Evolutionary conservation across 1,140 invertebrate species (phyloP).

Genomic region (Xylocopa sonorina): DNA sequence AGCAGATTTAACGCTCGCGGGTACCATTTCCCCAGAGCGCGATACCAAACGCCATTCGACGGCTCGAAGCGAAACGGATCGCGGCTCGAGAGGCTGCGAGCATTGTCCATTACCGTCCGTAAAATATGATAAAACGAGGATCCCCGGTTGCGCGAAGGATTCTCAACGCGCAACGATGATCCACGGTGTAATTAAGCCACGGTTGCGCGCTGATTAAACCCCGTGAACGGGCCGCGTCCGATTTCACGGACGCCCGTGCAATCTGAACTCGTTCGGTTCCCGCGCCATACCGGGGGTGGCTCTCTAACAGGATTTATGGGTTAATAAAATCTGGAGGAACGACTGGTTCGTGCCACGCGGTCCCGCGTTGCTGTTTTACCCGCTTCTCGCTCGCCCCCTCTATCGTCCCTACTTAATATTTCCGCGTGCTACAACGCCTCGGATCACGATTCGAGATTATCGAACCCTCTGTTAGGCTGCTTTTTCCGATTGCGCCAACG

Average conservation of each 20-base stretch:
- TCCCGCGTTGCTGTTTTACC: constrained; percentile 6
- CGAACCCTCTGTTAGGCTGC: constrained; percentile 38
- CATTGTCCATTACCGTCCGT: not conserved
- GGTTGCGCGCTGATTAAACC: constrained; percentile 42
- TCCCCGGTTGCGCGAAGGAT: not conserved
- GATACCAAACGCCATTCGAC: no score
- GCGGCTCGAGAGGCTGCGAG: not conserved
- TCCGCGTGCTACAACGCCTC: constrained; percentile 23
- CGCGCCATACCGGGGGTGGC: constrained; percentile 18
- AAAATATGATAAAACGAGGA: not conserved
- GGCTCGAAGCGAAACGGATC: not conserved
- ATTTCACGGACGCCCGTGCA: constrained; percentile 41
- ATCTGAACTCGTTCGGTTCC: constrained; percentile 44
- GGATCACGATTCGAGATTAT: constrained; percentile 40
- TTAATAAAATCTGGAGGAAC: constrained; percentile 59
- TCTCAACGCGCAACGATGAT: constrained; percentile 17
- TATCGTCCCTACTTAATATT: constrained; percentile 37
- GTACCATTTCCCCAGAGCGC: no score
- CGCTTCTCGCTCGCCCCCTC: not conserved
- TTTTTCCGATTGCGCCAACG: constrained; percentile 15
- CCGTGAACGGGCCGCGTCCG: constrained; percentile 42
- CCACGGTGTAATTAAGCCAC: constrained; percentile 46
- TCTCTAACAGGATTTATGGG: constrained; percentile 55
- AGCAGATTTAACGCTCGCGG: no score
- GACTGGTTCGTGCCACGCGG: constrained; percentile 27